phyloP scores from a whole-genome alignment of 2,113 vertebrate species.

The Manacus vitellinus region DNA sequence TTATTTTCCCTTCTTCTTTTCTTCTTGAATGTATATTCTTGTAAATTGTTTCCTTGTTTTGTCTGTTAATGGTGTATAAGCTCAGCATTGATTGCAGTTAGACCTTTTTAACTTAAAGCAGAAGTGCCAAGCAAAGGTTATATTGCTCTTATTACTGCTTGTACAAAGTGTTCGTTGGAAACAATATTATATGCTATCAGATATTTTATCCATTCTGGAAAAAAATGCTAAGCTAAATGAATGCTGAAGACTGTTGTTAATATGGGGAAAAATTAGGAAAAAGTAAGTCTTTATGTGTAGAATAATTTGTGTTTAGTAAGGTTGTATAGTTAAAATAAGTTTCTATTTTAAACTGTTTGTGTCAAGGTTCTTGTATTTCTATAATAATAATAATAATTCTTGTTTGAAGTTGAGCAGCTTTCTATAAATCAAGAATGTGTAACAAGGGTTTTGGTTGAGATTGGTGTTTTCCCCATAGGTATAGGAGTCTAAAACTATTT shows the following conservation, averaged over 20 bases:
- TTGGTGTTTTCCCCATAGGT: background rate
- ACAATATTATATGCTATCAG: constrained; percentile 60
- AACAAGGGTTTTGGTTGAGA: background rate
- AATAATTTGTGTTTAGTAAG: constrained; percentile 12
- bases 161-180: constrained; percentile 53
- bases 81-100: constrained; percentile 46
- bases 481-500: background rate
- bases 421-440: background rate
- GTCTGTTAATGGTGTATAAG: constrained; percentile 40
- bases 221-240: constrained; percentile 31
- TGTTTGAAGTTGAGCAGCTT: background rate
- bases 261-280: constrained; percentile 18
- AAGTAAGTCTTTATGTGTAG: constrained; percentile 31
- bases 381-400: background rate
- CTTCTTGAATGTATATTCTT: constrained; percentile 46
- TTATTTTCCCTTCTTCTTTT: background rate
- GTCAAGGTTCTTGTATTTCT: background rate
- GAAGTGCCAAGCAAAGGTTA: background rate
- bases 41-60: constrained; percentile 54
- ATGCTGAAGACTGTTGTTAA: constrained; percentile 47
- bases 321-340: background rate
- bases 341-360: background rate
- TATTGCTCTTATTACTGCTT: constrained; percentile 34
- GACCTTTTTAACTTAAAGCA: background rate
- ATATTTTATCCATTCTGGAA: constrained; percentile 48